phyloP scores from a whole-genome alignment of 1,140 invertebrate genomes.

The Goniozus legneri region DNA sequence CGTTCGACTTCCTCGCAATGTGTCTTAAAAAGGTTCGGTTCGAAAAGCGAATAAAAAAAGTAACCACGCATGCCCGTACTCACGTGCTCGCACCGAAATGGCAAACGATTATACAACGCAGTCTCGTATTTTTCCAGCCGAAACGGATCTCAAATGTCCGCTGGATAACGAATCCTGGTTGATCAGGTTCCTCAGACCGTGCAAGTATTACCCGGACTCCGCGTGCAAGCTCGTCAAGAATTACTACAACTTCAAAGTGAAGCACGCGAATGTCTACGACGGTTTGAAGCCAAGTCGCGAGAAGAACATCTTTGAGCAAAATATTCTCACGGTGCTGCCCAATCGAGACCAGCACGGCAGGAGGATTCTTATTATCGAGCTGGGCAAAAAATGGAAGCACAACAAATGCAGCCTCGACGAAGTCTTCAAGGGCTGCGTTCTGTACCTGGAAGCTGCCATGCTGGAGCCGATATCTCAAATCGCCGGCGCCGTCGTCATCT shows the following conservation, averaged over 20 bases:
- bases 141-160: constrained; percentile 67
- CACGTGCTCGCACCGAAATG: no score
- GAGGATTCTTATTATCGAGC: constrained; percentile 70
- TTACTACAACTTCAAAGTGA: constrained; percentile 76
- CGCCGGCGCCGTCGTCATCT: constrained; percentile 72
- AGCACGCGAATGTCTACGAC: constrained; percentile 70
- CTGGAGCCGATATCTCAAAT: constrained; percentile 75
- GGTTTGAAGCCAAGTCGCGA: constrained; percentile 67
- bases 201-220: constrained; percentile 79
- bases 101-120: background rate
- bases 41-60: no score
- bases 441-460: constrained; percentile 77
- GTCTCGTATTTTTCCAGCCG: constrained; percentile 57
- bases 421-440: constrained; percentile 76
- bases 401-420: constrained; percentile 75
- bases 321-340: constrained; percentile 72
- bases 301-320: constrained; percentile 73
- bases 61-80: no score
- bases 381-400: constrained; percentile 83
- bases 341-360: constrained; percentile 71
- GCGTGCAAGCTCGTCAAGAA: constrained; percentile 70
- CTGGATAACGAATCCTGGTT: constrained; percentile 70
- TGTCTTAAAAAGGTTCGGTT: no score
- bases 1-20: background rate
- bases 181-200: constrained; percentile 70